phyloP scores from a whole-genome alignment of 2,888 invertebrate species.

The Drosophila nr. fundita region DNA sequence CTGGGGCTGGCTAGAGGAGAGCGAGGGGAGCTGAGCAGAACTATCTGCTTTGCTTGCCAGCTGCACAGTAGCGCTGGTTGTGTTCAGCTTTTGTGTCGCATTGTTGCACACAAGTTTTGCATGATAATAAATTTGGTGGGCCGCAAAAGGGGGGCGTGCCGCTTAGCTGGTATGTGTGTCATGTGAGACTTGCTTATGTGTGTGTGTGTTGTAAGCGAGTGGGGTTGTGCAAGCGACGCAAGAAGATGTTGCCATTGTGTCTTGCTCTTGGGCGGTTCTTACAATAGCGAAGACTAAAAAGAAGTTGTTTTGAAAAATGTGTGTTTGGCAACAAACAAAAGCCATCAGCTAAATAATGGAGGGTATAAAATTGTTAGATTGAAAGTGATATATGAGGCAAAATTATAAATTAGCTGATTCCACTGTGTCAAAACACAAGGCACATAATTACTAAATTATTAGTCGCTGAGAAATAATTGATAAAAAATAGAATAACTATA shows the following conservation, averaged over 20 bases:
- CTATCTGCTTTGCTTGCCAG: slow-evolving; percentile 41
- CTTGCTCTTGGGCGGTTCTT: slow-evolving; percentile 25
- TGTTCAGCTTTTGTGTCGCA: slow-evolving; percentile 61
- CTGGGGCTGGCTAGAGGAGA: not conserved
- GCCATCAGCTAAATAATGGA: slow-evolving; percentile 25
- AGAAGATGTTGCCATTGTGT: slow-evolving; percentile 53
- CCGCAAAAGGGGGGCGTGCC: slow-evolving; percentile 40
- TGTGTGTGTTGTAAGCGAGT: slow-evolving; percentile 39
- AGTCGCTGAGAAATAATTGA: not conserved
- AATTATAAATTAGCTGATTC: slow-evolving; percentile 2
- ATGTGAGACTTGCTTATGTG: slow-evolving; percentile 36
- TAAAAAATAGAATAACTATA: not conserved
- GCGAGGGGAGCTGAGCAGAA: not conserved
- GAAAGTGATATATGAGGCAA: slow-evolving; percentile 23
- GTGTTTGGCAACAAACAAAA: slow-evolving; percentile 44
- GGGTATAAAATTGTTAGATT: slow-evolving; percentile 5
- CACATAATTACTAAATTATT: not conserved
- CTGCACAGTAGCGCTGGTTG: slow-evolving; percentile 62
- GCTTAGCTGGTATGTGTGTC: slow-evolving; percentile 56
- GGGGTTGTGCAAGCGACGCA: slow-evolving; percentile 44
- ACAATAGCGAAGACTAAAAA: slow-evolving; percentile 25
- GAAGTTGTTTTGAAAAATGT: not conserved
- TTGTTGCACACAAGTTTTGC: slow-evolving; percentile 75
- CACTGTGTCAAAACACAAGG: not conserved
- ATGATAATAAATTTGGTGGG: slow-evolving; percentile 68